Base-by-base conservation (phyloP, 2,113 vertebrate genomes). In the Apeltes quadracus region DNA sequence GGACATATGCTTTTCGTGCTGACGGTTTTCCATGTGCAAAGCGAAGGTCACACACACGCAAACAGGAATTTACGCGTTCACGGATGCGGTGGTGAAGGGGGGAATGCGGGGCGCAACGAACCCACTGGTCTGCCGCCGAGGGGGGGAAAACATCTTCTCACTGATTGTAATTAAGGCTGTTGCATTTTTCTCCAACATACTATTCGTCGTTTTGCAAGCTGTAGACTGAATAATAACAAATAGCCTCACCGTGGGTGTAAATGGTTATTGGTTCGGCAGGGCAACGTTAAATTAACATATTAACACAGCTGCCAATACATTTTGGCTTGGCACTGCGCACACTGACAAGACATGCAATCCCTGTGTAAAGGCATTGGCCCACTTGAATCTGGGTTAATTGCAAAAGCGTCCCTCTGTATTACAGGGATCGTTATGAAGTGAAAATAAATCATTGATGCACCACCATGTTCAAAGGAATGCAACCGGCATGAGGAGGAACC, bases 11-110 rank as follows among this genome's bases (percentile, higher is more conserved):
- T 46, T 48, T 39, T 51, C 20, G 4, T 14, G 71, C 23, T 62
- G 69, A 63, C 67, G 72, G 70, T 78, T 62, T 23, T 12, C 63
- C 69, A 76, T 69, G 78, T 69, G 57, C 73, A 65, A 70, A 64
- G 69, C 72, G 84, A 90, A 90, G 90, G 90, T 90, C 82, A 90
- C 15, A 63, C 78, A 73, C 61, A 78, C 46, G 69, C 53, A 62
- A 20, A 64, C 75, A 59, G 64, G 69, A 50, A 73, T 3, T 78
- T 63, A 48, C 81, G 81, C 22, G 58, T 72, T 13, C 39, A 10
- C 23, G 18, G 54, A 61, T 59, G 61, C 15, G 5, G 23, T 46
- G 54, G 23, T 46, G 20, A 38, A 25, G 12, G 22, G 41, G 3
- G 36, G 11, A 27, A 16, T 50, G n/a, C 27, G 18, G 7, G 22